Base-by-base conservation (phyloP, 2,888 invertebrate genomes). In the Tipula unca region DNA sequence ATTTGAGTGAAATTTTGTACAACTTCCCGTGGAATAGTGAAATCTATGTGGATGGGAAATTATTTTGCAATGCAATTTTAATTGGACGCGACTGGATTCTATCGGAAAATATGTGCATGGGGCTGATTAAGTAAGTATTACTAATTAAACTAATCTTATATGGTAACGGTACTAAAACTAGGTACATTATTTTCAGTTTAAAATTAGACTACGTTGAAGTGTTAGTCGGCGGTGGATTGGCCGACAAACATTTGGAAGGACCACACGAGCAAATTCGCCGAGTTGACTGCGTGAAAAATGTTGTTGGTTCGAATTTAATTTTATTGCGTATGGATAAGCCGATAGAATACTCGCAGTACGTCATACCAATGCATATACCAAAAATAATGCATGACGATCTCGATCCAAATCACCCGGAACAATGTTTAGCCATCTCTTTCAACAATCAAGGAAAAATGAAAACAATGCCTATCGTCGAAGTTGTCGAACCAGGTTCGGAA, bases 1-100 rank as follows among this genome's bases (percentile, higher is more conserved):
- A 36, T 29, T 14, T 17, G 29, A 86, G 42, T 14, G 39, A 69
- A 29, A 39, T 39, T 25, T n/a, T 85, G 89, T 90, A 85, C 94
- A 94, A 25, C 10, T 69, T 69, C 92, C 95, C 96, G 0, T 96
- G 96, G 96, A 91, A 94, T 88, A 95, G 94, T 0, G 94, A 94
- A 88, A 91, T 97, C 85, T 95, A 93, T 89, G 91, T 93, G 0
- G 93, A 96, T 88, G 96, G 96, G 1, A 89, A 91, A 86, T 94
- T 94, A 87, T 93, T 91, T 88, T 96, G 96, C 88, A 92, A 94
- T 83, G 96, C 95, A 4, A 92, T 94, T 42, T 90, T 96, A 86
- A 89, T 96, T 82, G 93, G 94, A 87, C 88, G 91, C 1, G 90
- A 93, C 20, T 96, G 96, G 95, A 91, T 96, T 85, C 88, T 96